These are phyloP conservation scores for Takifugu ocellatus DNA, from an alignment of 2,797 vertebrate species.

Conservation along the genomic window DNA sequence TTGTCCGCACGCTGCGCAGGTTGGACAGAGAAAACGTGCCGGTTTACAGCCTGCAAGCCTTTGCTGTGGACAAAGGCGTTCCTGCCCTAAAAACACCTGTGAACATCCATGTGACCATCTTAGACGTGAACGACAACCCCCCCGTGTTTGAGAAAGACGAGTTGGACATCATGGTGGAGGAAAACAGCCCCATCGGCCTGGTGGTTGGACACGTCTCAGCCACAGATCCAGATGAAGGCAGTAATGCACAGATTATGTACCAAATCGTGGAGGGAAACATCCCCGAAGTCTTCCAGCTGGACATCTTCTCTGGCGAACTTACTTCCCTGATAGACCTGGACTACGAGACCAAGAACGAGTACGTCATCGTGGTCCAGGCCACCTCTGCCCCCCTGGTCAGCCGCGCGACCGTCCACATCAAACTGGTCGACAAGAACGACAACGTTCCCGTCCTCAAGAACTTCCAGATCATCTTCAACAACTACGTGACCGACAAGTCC, in stretches of 20 bases:
- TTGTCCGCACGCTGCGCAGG: slow-evolving; percentile 85
- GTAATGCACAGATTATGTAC: slow-evolving; percentile 97
- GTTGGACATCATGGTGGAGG: slow-evolving; percentile 92
- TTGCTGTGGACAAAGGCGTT: slow-evolving; percentile 88
- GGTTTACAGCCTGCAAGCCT: slow-evolving; percentile 82
- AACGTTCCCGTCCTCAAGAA: slow-evolving; percentile 89
- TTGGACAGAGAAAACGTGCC: slow-evolving; percentile 93
- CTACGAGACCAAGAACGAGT: slow-evolving; percentile 88
- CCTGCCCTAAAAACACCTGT: slow-evolving; percentile 83
- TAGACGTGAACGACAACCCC: slow-evolving; percentile 96
- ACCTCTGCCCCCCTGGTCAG: slow-evolving; percentile 95
- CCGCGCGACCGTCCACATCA: slow-evolving; percentile 88
- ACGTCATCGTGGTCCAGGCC: slow-evolving; percentile 92
- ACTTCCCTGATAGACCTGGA: slow-evolving; percentile 90
- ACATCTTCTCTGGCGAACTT: slow-evolving; percentile 95
- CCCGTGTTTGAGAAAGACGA: slow-evolving; percentile 92
- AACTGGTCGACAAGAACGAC: slow-evolving; percentile 90
- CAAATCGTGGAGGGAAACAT: slow-evolving; percentile 98
- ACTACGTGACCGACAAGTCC: slow-evolving; percentile 91
- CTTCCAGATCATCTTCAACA: slow-evolving; percentile 97
- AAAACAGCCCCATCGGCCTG: slow-evolving; percentile 93
- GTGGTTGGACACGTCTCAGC: slow-evolving; percentile 89
- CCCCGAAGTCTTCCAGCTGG: slow-evolving; percentile 93
- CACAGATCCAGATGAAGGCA: slow-evolving; percentile 92
- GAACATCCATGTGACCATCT: slow-evolving; percentile 84